A percentile compares a stretch with the other conserved stretches of the same genome.
Evolutionary conservation across 2,797 vertebrate genomes (phyloP).

Genomic region (Sebastes melanostomus): DNA sequence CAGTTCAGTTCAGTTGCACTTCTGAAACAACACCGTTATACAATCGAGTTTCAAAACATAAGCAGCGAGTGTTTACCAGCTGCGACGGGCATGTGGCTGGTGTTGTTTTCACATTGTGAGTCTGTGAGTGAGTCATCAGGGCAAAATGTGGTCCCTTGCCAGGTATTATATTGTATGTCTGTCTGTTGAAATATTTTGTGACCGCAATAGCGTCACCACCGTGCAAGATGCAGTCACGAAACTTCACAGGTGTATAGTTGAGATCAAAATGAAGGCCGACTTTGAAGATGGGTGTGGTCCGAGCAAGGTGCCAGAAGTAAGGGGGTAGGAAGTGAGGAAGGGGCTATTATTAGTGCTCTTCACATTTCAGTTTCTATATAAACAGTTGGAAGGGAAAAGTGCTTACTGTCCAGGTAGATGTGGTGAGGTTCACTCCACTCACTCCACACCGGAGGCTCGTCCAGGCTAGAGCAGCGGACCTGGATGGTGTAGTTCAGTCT

Average conservation of each 20-base stretch:
- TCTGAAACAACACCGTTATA: neutral
- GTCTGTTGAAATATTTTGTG: neutral
- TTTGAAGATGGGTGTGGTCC: too few relatives aligned
- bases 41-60: neutral
- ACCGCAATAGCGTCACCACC: neutral
- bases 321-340: too few relatives aligned
- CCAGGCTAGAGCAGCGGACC: constrained; percentile 78
- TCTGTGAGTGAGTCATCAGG: neutral
- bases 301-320: too few relatives aligned
- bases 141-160: neutral
- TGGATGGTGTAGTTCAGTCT: constrained; percentile 78
- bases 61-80: neutral
- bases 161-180: neutral
- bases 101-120: neutral
- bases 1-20: neutral
- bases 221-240: too few relatives aligned
- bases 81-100: neutral
- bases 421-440: constrained; percentile 85
- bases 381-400: neutral
- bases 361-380: neutral
- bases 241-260: too few relatives aligned
- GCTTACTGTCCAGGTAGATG: constrained; percentile 83
- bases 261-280: too few relatives aligned
- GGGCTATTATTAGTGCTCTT: too few relatives aligned
- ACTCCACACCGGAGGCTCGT: constrained; percentile 85